Base-by-base conservation (phyloP, 1,140 invertebrate genomes). In the Hyposmocoma kahamanoa region DNA sequence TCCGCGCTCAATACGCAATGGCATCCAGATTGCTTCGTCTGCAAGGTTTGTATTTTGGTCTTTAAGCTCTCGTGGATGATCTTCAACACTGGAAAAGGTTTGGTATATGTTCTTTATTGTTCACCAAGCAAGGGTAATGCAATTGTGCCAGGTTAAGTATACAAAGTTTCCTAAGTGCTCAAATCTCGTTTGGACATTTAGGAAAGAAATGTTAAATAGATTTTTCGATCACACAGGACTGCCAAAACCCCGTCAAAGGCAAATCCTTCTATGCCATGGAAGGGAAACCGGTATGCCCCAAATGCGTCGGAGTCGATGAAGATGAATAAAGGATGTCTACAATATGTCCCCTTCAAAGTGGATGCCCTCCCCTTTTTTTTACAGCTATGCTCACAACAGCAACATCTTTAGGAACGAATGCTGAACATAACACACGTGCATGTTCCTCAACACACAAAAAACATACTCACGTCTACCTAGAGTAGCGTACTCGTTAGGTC, bases 21-120 rank as follows among this genome's bases (percentile, higher is more conserved):
- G 98, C 98, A 99, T 89, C 96, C 97, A 9, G 96, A 98, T 77
- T 99, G 98, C 85, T 99, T 99, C 88, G 97, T 99, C 51, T 99
- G 98, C 91, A 93, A 97, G 93, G 98, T 99, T 91, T 90, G 94
- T 91, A 71, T 71, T 15, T 15, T 39, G 39, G 13, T 47, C 44
- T 22, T 38, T n/a, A 17, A n/a, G 36, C 22, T 20, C 6, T 11
- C 34, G 45, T 4, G 42, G 6, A 11, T 20, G n/a, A n/a, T n/a
- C n/a, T n/a, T n/a, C n/a, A n/a, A n/a, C 22, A 18, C 36, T 17
- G 21, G 2, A 18, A 48, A 26, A 44, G 39, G 43, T 54, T 52
- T 51, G 42, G 13, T 15, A 32, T 28, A 13, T 24, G 11, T 10
- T 30, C 19, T 39, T 28, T 38, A 17, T 20, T 55, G 56, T 53